phyloP scores from a whole-genome alignment of 2,113 vertebrate genomes.

The Oncorhynchus tshawytscha region DNA sequence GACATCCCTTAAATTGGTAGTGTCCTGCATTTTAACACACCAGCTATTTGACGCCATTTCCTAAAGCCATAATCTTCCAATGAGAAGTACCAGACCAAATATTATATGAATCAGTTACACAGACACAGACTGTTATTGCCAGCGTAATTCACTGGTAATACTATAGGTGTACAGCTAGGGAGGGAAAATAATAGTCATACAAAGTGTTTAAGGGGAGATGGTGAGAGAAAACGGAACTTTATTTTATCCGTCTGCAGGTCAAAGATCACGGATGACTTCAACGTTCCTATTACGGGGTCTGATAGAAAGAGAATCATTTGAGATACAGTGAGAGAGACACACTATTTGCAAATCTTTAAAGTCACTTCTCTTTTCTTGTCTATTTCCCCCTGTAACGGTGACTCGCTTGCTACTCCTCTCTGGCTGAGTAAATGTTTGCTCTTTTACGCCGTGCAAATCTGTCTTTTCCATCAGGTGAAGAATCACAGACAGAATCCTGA shows the following conservation, averaged over 20 bases:
- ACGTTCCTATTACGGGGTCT: conserved; percentile 40
- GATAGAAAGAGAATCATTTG: background rate
- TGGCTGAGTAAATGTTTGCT: conserved; percentile 70
- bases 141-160: conserved; percentile 87
- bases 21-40: conserved; percentile 90
- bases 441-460: conserved; percentile 57
- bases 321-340: conserved; percentile 31
- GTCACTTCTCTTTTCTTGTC: conserved; percentile 44
- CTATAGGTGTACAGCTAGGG: conserved; percentile 52
- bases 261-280: conserved; percentile 29
- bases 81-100: conserved; percentile 87
- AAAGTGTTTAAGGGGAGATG: conserved; percentile 33
- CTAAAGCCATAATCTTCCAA: conserved; percentile 91
- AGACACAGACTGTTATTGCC: conserved; percentile 85
- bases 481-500: conserved; percentile 54
- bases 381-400: conserved; percentile 50
- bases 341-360: conserved; percentile 57
- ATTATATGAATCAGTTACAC: conserved; percentile 88
- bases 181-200: conserved; percentile 52
- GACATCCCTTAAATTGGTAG: conserved; percentile 92
- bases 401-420: conserved; percentile 56
- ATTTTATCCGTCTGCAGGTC: conserved; percentile 19
- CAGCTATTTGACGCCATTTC: conserved; percentile 88
- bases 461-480: conserved; percentile 54
- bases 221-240: conserved; percentile 39